Evolutionary conservation across 2,113 vertebrate species (phyloP), one percentile per base, ranked within the genome.

Genomic region (Tamias sibiricus): DNA sequence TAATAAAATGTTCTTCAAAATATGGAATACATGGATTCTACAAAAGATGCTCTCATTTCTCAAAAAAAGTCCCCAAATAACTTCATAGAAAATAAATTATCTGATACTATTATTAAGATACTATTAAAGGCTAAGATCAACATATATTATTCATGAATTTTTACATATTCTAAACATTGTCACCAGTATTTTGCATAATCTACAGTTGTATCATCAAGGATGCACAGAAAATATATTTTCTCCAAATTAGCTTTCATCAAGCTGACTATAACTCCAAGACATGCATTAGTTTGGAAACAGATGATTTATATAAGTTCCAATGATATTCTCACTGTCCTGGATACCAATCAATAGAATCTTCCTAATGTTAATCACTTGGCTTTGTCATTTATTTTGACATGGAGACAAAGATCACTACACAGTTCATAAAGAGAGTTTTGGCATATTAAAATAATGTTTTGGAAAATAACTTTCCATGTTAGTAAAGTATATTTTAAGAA

Each of bases 241-340:
- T 96, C 81, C 35, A 93, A 93, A 97, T 94, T 84, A 95, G 35
- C 71, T 57, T 98, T 97, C 98, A 94, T 80, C 68, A 95, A 84
- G 5, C 82, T 98, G 97, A 97, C 97, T 98, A 96, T 95, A 95
- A 76, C 90, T 98, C 94, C 80, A 94, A 97, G 62, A 95, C 96
- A 98, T 97, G 57, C 85, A 66, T 76, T 97, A 62, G 8, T 97
- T 98, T 93, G 87, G 94, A 68, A 94, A 85, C 57, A 3, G 16
- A 64, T 94, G 85, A 85, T 95, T 98, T 75, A 72, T 72, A 92
- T 35, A 22, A 79, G 87, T 95, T 94, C 62, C 42, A 62, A 14
- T 94, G 96, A 95, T 84, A 96, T 91, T 90, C 77, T 85, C 68
- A 19, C 35, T 82, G 35, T 92, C 89, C 77, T 97, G 80, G n/a